Evolutionary conservation across 1,140 invertebrate species (phyloP), one percentile per base, ranked within the genome.

Genomic region (Drosophila kanapiae): DNA sequence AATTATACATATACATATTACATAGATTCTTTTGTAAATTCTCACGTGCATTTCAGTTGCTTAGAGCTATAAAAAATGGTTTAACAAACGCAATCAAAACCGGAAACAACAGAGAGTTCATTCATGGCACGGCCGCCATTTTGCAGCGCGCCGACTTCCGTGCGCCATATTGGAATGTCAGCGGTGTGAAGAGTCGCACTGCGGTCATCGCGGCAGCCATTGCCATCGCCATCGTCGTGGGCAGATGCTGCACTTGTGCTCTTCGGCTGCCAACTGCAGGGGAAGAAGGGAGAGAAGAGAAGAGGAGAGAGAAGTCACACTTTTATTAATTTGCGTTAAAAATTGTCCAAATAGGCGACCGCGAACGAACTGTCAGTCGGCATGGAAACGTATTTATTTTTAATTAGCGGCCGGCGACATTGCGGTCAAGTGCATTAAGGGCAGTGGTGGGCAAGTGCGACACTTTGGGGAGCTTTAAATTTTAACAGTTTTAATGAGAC

Each of bases 31-130:
- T 37, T 82, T 85, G 82, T 90, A 91, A 90, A 90, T 90, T 90
- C 86, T 90, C 86, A 91, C 86, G 86, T 90, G 86, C 86, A 90
- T 91, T 90, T 90, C 86, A 91, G 86, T 90, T 90, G 86, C 85
- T 91, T 90, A 90, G 71, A 90, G 85, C 85, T 90, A 90, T 42
- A 33, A 79, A 79, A 88, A 90, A 84, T 43, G 40, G 42, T 48
- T 78, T 31, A 69, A 76, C 67, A 75, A 43, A 43, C 35, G 43
- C 18, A 61, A 64, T 65, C 49, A 56, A 68, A 47, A 62, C 45
- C 33, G 63, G 40, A 71, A 37, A 71, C 53, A 35, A 54, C 38
- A 58, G 33, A 56, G 49, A 51, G 27, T 65, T 42, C 51, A 13
- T 57, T 47, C 45, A 78, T 27, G 23, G 45, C 27, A 45, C 49